Evolutionary conservation across 64 coral and sea anemone genomes (phyloP).

Genomic region (Catalaphyllia jardinei): DNA sequence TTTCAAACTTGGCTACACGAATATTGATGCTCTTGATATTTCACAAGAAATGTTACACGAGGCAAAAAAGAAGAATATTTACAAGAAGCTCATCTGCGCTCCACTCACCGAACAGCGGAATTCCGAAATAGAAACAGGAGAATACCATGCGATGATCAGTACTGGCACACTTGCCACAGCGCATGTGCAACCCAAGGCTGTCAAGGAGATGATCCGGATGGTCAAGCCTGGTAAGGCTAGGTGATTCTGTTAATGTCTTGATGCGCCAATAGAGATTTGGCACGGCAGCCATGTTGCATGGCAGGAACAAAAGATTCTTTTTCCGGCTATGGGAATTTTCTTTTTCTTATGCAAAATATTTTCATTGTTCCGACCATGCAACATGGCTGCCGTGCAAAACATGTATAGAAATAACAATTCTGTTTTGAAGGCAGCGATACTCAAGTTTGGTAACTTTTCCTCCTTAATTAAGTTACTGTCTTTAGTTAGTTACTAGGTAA

Average conservation of each 20-base stretch:
- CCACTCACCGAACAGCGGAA: neutral
- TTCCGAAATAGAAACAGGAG: neutral
- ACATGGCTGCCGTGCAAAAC: too few species aligned
- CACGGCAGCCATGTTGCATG: too few species aligned
- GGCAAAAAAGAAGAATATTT: neutral
- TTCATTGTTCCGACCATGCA: too few species aligned
- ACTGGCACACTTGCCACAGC: neutral
- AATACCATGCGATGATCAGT: constrained; percentile 39
- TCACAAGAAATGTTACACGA: constrained; percentile 34
- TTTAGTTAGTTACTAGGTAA: too few species aligned
- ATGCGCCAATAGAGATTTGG: neutral
- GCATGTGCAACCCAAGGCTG: neutral
- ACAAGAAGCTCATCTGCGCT: constrained; percentile 36
- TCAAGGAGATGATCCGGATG: neutral
- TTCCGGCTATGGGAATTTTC: too few species aligned
- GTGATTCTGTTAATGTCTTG: neutral
- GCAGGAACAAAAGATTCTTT: too few species aligned
- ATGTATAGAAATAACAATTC: too few species aligned
- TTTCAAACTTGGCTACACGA: constrained; percentile 34
- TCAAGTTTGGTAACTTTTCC: too few species aligned
- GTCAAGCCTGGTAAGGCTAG: neutral
- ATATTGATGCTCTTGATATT: constrained; percentile 15
- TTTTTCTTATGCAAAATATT: too few species aligned
- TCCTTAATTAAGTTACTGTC: too few species aligned
- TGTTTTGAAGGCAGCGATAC: too few species aligned